Conservation (phyloP, 2,888 invertebrate genomes). For the Tetheella fluctuosa region DNA sequence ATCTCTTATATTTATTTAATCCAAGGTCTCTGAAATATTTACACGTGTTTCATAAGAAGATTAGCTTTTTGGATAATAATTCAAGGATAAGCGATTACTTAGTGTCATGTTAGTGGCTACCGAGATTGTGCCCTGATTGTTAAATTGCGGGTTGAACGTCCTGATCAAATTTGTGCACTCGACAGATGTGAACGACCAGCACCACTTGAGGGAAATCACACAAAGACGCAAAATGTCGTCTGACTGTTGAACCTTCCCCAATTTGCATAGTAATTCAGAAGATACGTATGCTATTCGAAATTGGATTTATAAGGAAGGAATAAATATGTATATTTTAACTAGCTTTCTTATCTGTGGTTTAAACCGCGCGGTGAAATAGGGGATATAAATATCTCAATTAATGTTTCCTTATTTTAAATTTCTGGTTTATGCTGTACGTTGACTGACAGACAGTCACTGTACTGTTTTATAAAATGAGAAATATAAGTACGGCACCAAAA, state of each 20-base stretch:
- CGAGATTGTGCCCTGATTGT: constrained; percentile 3
- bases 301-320: too few relatives aligned
- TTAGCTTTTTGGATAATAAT: not conserved
- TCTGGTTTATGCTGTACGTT: too few relatives aligned
- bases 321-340: too few relatives aligned
- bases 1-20: not conserved
- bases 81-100: not conserved
- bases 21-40: not conserved
- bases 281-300: not conserved
- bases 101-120: constrained; percentile 4
- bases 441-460: too few relatives aligned
- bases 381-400: too few relatives aligned
- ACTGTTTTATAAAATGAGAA: not conserved
- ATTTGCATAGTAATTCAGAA: constrained; percentile 4
- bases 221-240: constrained; percentile 9
- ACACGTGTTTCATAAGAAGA: not conserved
- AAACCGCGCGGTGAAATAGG: too few relatives aligned
- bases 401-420: too few relatives aligned
- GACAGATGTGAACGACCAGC: constrained; percentile 31
- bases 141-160: constrained; percentile 12
- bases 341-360: too few relatives aligned
- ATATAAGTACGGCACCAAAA: too few relatives aligned
- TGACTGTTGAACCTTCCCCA: not conserved
- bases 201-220: constrained; percentile 19
- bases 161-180: constrained; percentile 19